phyloP scores from a whole-genome alignment of 2,888 invertebrate genomes.

The Nipponacmea schrenckii region DNA sequence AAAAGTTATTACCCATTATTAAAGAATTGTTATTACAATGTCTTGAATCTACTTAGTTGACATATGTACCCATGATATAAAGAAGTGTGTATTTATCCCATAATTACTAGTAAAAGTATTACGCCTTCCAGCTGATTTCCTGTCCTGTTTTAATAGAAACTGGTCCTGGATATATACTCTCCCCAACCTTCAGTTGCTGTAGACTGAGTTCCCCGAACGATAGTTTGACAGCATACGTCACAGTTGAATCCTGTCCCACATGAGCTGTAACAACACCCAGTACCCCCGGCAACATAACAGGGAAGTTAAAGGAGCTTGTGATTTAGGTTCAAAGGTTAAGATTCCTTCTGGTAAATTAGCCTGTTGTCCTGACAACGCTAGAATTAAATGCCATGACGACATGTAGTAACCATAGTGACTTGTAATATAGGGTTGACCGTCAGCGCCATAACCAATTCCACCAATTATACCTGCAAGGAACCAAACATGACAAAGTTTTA shows the following conservation, averaged over 20 bases:
- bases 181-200: not conserved
- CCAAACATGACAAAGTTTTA: not conserved
- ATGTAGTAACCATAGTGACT: constrained; percentile 7
- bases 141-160: not conserved
- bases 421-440: not conserved
- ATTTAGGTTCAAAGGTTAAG: not conserved
- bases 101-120: no score
- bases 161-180: not conserved
- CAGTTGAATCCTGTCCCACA: not conserved
- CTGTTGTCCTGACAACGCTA: not conserved
- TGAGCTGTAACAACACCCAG: not conserved
- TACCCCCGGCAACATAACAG: not conserved
- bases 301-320: not conserved
- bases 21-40: no score
- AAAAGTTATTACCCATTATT: no score
- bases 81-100: no score
- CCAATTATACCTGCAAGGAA: not conserved
- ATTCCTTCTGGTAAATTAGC: not conserved
- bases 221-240: not conserved
- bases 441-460: not conserved
- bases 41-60: no score
- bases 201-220: not conserved
- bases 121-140: not conserved
- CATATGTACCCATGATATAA: no score
- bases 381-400: constrained; percentile 2